Evolutionary conservation across 2,888 invertebrate species (phyloP).

Genomic region (Caenorhabditis sp.): DNA sequence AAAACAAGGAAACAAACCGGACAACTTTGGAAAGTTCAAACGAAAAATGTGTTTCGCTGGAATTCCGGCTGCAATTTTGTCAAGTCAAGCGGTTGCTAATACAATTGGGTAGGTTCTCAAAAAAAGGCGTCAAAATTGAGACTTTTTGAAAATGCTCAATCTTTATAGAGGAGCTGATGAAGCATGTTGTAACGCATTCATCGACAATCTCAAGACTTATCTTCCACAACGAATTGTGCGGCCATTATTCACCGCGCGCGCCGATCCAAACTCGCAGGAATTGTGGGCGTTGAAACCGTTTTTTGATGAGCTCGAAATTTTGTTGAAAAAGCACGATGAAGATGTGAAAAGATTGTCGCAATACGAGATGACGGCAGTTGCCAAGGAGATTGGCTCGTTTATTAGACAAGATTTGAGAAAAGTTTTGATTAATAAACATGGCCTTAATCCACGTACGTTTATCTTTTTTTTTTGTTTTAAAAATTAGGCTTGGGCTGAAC

Average conservation of each 20-base stretch:
- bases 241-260: not conserved
- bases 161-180: not conserved
- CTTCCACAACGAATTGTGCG: not conserved
- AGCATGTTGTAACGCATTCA: not conserved
- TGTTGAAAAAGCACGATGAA: not conserved
- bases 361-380: not conserved
- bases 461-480: not conserved
- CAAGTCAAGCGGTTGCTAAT: not conserved
- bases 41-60: not conserved
- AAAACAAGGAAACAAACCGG: not conserved
- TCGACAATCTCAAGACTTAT: not conserved
- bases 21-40: not conserved
- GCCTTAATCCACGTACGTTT: not conserved
- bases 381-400: not conserved
- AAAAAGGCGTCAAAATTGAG: no score
- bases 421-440: not conserved
- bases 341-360: not conserved
- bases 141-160: no score
- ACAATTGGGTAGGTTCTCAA: not conserved
- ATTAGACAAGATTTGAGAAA: not conserved
- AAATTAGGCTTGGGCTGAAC: no score
- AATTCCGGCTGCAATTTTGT: not conserved
- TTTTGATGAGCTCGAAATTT: not conserved
- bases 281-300: not conserved
- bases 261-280: not conserved